A percentile compares a stretch with the other conserved stretches of the same genome.
phyloP scores from a whole-genome alignment of 2,797 vertebrate genomes.

The Telmatherina bonti region DNA sequence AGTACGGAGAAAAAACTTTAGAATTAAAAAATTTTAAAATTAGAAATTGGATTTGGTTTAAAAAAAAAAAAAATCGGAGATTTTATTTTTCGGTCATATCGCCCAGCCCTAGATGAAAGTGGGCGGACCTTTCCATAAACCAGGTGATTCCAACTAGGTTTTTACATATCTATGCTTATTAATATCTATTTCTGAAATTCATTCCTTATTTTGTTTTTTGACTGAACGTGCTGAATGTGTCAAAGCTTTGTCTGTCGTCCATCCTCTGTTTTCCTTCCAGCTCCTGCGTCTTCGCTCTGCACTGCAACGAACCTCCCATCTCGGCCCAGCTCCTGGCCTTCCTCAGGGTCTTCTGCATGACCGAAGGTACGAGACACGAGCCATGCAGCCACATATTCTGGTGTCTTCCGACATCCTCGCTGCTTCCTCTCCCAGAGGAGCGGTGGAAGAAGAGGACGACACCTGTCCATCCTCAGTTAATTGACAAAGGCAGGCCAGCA shows the following conservation, averaged over 20 bases:
- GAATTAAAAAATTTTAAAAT: too few species aligned
- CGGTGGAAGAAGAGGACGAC: constrained; percentile 20
- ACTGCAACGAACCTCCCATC: constrained; percentile 93
- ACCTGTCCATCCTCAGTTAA: constrained; percentile 63
- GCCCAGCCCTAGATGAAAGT: too few species aligned
- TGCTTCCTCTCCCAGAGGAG: constrained; percentile 29
- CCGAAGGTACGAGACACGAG: constrained; percentile 89
- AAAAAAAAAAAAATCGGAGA: too few species aligned
- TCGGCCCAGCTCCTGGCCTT: constrained; percentile 97
- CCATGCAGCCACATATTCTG: not conserved
- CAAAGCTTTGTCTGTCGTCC: not conserved
- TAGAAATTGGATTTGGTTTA: too few species aligned
- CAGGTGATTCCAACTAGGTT: too few species aligned
- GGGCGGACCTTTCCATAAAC: too few species aligned
- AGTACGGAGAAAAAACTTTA: too few species aligned
- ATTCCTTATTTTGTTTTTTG: too few species aligned
- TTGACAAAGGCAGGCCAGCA: constrained; percentile 76
- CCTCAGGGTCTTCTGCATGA: constrained; percentile 98
- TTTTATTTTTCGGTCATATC: too few species aligned
- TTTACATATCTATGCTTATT: too few species aligned
- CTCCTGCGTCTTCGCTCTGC: constrained; percentile 94
- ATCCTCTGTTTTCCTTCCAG: constrained; percentile 71
- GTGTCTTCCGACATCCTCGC: constrained; percentile 1
- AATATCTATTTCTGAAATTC: too few species aligned
- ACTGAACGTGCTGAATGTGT: too few species aligned